A percentile compares a stretch with the other conserved stretches of the same genome.
Conservation (phyloP, 2,113 vertebrate genomes). For the Zosterops japonicus region DNA sequence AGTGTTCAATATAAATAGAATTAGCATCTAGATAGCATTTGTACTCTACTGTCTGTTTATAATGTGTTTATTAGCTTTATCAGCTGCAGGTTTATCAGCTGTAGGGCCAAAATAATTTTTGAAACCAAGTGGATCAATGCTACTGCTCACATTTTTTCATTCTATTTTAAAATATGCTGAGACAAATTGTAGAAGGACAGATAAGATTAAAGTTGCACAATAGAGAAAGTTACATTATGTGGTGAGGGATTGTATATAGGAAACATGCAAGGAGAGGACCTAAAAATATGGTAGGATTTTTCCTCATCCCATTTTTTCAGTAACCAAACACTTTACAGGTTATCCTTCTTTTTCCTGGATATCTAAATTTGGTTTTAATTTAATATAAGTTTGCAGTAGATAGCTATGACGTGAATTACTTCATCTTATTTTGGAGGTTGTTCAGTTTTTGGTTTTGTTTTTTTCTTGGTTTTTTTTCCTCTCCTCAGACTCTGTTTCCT, state of each 20-base stretch:
- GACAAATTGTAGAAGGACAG: neutral
- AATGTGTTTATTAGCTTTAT: neutral
- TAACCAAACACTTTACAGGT: neutral
- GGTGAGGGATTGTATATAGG: neutral
- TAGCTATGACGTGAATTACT: neutral
- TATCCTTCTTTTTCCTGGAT: neutral
- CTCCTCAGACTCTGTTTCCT: neutral
- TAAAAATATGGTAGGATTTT: neutral
- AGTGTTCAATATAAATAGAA: neutral
- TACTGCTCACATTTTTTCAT: neutral
- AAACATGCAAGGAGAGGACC: neutral
- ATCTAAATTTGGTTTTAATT: neutral
- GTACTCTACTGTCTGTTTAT: neutral
- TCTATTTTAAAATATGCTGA: neutral
- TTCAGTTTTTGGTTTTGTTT: neutral
- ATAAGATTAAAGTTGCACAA: neutral
- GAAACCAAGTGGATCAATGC: neutral
- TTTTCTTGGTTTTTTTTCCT: no score
- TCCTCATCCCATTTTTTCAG: neutral
- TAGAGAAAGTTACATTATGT: neutral
- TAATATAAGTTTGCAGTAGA: neutral
- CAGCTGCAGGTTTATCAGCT: neutral
- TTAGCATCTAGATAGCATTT: neutral
- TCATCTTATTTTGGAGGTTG: rapidly evolving
- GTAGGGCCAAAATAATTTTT: neutral